Evolutionary conservation across 2,888 invertebrate genomes (phyloP), one percentile per base, ranked within the genome.

Genomic region (Chirona hameri): DNA sequence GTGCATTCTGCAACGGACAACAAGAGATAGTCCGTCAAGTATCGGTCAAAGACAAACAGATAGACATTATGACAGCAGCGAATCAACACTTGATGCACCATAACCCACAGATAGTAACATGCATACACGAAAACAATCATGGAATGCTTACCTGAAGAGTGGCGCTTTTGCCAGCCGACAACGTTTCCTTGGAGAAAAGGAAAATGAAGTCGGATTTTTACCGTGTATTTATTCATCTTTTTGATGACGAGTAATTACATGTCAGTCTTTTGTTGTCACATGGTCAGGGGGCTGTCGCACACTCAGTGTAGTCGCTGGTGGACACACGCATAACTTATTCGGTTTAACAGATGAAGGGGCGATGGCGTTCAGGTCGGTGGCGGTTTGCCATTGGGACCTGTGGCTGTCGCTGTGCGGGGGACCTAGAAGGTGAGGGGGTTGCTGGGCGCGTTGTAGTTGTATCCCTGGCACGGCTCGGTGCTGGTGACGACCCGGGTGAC

Each of bases 121-220:
- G 83, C n/a, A 82, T n/a, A 60, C 79, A 83, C 79, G 79, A 27
- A 21, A 83, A 84, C 60, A 81, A 72, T 14, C 82, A 80, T 15
- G 82, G 81, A 27, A 83, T 84, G n/a, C 83, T 82, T 29, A 83
- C 83, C 48, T 84, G 76, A 29, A 52, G 24, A 60, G 81, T 27
- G 57, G 72, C 24, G 82, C 83, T 21, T 83, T 84, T 39, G 82
- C 83, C 18, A 79, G 82, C 81, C n/a, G 82, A 55, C n/a, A 83
- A 83, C 81, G 79, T 81, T 39, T 72, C 82, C n/a, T 82, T 48
- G 46, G 82, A 79, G 29, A 83, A 7, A 21, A 60, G 60, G n/a
- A 60, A 0, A 5, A 12, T 3, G 2, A 12, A 27, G 29, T 9
- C 14, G 7, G 12, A 0, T 24, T 69, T 69, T 69, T 27, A 24